phyloP scores from a whole-genome alignment of 2,888 invertebrate genomes.

The Patella depressa region DNA sequence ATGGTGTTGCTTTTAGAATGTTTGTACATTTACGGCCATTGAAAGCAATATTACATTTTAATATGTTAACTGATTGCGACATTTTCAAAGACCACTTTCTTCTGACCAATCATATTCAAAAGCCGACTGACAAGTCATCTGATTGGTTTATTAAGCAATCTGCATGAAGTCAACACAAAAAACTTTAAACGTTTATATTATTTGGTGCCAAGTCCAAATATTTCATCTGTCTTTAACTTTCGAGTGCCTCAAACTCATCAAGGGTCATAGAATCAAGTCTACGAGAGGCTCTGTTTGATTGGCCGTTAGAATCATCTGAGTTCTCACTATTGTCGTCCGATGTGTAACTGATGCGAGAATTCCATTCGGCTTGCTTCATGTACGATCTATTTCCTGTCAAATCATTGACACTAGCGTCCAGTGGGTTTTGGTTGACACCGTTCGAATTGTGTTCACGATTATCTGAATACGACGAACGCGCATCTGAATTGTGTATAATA shows the following conservation, averaged over 20 bases:
- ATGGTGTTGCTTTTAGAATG: too few species aligned
- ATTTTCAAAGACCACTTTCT: too few species aligned
- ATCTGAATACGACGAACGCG: conserved; percentile 28
- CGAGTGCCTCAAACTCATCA: conserved; percentile 42
- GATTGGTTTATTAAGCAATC: too few species aligned
- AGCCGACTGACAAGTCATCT: too few species aligned
- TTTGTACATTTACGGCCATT: too few species aligned
- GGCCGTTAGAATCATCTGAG: conserved; percentile 43
- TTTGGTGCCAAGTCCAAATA: not conserved
- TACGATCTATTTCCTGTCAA: conserved; percentile 23
- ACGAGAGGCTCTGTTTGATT: conserved; percentile 28
- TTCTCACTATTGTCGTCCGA: conserved; percentile 49
- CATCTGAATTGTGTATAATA: conserved; percentile 25
- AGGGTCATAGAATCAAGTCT: conserved; percentile 40
- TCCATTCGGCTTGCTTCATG: conserved; percentile 34
- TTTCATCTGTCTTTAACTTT: conserved; percentile 20
- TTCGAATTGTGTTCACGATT: conserved; percentile 33
- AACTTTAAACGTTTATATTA: too few species aligned
- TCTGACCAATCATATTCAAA: too few species aligned
- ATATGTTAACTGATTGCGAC: too few species aligned
- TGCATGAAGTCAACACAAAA: too few species aligned
- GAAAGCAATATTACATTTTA: too few species aligned
- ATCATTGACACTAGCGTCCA: conserved; percentile 38
- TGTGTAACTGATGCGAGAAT: conserved; percentile 41
- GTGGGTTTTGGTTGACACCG: conserved; percentile 22